phyloP scores from a whole-genome alignment of 2,113 vertebrate genomes.

The Bambusicola thoracicus region DNA sequence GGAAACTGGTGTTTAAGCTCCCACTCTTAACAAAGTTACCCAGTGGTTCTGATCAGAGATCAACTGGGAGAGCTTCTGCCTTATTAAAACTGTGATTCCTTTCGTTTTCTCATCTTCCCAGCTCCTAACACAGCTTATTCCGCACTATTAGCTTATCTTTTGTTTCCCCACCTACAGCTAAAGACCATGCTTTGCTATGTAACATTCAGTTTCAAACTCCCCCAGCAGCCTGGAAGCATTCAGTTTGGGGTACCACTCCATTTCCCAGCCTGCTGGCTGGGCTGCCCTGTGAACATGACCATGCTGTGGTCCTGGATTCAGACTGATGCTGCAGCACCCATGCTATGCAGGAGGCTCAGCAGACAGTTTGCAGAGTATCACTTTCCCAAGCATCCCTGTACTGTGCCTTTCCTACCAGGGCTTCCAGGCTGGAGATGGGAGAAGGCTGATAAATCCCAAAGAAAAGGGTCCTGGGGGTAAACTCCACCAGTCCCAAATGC shows the following conservation, averaged over 20 bases:
- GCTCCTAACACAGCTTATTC: not conserved
- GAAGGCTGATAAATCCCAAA: not conserved
- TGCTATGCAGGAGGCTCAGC: not conserved
- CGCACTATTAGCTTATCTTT: not conserved
- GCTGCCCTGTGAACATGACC: not conserved
- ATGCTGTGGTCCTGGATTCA: not conserved
- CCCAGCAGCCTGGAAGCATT: not conserved
- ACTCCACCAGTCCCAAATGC: not conserved
- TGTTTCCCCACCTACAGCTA: not conserved
- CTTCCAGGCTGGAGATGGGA: not conserved
- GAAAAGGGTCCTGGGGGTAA: too few relatives aligned
- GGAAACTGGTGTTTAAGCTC: slow-evolving; percentile 2
- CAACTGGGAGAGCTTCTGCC: not conserved
- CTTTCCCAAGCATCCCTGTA: not conserved
- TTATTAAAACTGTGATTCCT: not conserved
- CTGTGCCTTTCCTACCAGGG: not conserved
- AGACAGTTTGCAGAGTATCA: not conserved
- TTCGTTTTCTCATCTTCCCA: not conserved
- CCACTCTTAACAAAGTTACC: slow-evolving; percentile 2
- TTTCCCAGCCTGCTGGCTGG: not conserved
- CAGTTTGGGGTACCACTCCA: not conserved
- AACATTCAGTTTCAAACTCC: not conserved
- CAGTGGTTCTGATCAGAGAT: not conserved
- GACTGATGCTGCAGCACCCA: not conserved
- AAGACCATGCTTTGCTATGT: not conserved